Base-by-base conservation (phyloP, 2,888 invertebrate species). In the Hyppa rectilinea region DNA sequence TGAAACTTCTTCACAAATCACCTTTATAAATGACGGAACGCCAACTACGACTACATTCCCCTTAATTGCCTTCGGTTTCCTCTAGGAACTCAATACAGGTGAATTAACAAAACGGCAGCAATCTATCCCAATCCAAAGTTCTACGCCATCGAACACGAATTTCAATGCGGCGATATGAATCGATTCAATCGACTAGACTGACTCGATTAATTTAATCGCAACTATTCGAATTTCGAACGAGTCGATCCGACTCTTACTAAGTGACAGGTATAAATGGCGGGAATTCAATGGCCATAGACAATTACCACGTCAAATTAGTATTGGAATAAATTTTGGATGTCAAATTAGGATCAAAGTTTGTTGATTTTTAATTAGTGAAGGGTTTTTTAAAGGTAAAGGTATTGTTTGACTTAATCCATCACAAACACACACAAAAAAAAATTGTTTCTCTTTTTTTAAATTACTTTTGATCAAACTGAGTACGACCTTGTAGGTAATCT, bases 171-270 rank as follows among this genome's bases (percentile, higher is more conserved):
- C 58, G 49, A 76, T 75, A 65, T 63, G 62, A 81, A 70, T 72
- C 69, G 74, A 71, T 72, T 75, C 76, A 77, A 70, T 71, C 58
- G 67, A 79, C 62, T 73, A 38, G 70, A 63, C 29, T 55, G 62
- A 70, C 65, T 81, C 63, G 64, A 82, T 81, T 71, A 81, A 83
- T 64, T 78, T 70, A 64, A 80, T 78, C 53, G 72, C 17, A 75
- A 75, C 71, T 76, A 68, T 76, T 75, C 65, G 52, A 65, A 38
- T 47, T 73, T 20, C 34, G 55, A 75, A 79, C 61, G 52, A 67
- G 26, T 59, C 59, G 10, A 55, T 60, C 40, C 29, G 49, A 63
- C 47, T 66, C 45, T 45, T 61, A 56, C 52, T 63, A 69, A 29
- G 50, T 78, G 71, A 56, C 71, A 75, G 65, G 43, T 80, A 82